phyloP scores from a whole-genome alignment of 2,113 vertebrate genomes.

The Pantherophis guttatus region DNA sequence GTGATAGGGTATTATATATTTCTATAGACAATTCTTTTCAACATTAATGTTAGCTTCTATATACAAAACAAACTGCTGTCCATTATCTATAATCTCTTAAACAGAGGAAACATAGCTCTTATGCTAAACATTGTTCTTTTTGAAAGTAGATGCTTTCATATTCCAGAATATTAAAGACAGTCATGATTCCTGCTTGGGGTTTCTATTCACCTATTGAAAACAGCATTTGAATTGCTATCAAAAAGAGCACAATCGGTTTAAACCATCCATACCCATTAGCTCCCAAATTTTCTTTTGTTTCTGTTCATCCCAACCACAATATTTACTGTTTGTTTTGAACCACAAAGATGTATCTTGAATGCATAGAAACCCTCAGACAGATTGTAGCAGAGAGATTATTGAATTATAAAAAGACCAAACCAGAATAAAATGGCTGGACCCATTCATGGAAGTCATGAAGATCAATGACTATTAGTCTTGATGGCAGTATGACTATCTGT shows the following conservation, averaged over 20 bases:
- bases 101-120: neutral
- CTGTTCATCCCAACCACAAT: neutral
- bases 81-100: neutral
- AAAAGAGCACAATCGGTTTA: neutral
- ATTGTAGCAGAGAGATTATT: neutral
- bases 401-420: neutral
- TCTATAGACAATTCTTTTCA: neutral
- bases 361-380: slow-evolving; percentile 10
- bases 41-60: neutral
- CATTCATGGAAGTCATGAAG: neutral
- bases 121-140: neutral
- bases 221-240: neutral
- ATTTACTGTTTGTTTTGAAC: neutral
- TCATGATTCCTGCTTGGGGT: neutral
- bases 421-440: neutral
- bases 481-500: neutral
- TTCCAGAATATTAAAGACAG: neutral
- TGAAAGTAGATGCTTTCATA: neutral
- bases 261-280: neutral
- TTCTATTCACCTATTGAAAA: neutral
- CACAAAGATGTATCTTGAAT: slow-evolving; percentile 26
- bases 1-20: neutral
- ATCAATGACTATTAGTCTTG: neutral
- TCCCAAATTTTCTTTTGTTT: neutral
- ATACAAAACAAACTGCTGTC: neutral